Base-by-base conservation (phyloP, 2,888 invertebrate species). In the Blomia tropicalis region DNA sequence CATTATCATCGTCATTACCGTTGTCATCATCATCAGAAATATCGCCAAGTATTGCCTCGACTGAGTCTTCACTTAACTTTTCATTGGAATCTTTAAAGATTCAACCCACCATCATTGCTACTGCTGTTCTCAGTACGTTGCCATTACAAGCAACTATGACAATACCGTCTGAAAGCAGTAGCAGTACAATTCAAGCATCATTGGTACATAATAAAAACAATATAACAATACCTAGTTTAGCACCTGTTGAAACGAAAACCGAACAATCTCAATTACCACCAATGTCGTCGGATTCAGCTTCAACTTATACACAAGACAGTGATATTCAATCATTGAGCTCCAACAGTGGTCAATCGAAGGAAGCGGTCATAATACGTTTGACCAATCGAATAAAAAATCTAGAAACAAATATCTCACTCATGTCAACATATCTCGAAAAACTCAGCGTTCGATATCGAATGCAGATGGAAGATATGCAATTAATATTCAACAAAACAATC, bases 351-450 rank as follows among this genome's bases (percentile, higher is more conserved):
- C 87, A 87, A 71, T 59, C 66, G 2, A 90, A 91, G 70, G 93
- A 95, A 74, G 90, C 91, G 7, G 88, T 95, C n/a, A 91, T 98
- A 73, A 81, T 96, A 72, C 80, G 95, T 68, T 80, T 98, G 64
- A 90, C 89, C 64, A 98, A 96, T 75, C 82, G 93, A 71, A 90
- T 98, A 63, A 92, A 91, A 83, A 84, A 87, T 59, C 79, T 98
- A 69, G 98, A 98, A 76, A 81, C 88, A 69, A 98, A 98, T 76
- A 89, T 98, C 83, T 92, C 93, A 17, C 79, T 98, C 43, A 93
- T 92, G 68, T 87, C 88, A 65, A 91, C 93, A 74, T 98, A 96
- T 74, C 77, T 98, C 68, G 95, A 95, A 74, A 95, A 96, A 73
- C 77, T 98, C 68, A 93, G 93, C 75, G 82, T 87, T 62, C 80